Percentiles rank a stretch among this genome's conserved stretches.
phyloP scores from a whole-genome alignment of 2,888 invertebrate genomes.

The Drosophila ezoana region DNA sequence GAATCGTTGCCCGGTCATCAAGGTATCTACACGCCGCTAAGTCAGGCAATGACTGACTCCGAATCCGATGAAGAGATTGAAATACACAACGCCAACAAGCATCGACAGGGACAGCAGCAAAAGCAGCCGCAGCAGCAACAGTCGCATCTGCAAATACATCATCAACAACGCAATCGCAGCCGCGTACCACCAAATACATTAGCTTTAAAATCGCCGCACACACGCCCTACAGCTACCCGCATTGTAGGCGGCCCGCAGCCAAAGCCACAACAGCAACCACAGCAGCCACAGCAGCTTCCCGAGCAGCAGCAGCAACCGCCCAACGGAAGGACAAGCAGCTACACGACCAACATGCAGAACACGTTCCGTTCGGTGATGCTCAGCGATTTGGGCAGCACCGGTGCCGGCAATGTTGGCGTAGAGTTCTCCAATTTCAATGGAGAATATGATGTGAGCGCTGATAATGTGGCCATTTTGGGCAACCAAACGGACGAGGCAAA shows the following conservation, averaged over 20 bases:
- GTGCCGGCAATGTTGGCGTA: conserved; percentile 57
- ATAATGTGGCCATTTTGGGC: conserved; percentile 84
- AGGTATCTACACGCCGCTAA: conserved; percentile 90
- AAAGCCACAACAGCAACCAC: conserved; percentile 51
- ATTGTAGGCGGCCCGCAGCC: conserved; percentile 43
- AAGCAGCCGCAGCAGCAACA: conserved; percentile 49
- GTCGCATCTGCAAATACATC: conserved; percentile 42
- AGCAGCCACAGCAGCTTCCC: conserved; percentile 50
- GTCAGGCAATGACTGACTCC: conserved; percentile 91
- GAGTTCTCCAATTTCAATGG: conserved; percentile 82
- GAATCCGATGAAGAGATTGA: conserved; percentile 90
- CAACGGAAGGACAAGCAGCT: conserved; percentile 55
- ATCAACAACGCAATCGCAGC: conserved; percentile 68
- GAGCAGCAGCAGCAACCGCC: conserved; percentile 33
- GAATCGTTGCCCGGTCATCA: conserved; percentile 84
- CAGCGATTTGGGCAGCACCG: conserved; percentile 70
- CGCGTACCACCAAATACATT: conserved; percentile 73
- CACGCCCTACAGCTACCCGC: conserved; percentile 53
- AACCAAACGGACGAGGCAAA: conserved; percentile 84
- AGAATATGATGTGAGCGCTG: conserved; percentile 83
- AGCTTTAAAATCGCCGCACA: conserved; percentile 61
- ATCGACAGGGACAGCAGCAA: conserved; percentile 54
- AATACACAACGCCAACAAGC: conserved; percentile 70
- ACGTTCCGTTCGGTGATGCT: conserved; percentile 84
- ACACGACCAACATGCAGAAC: conserved; percentile 81